Evolutionary conservation across 2,797 vertebrate genomes (phyloP).

Genomic region (Anas georgica): DNA sequence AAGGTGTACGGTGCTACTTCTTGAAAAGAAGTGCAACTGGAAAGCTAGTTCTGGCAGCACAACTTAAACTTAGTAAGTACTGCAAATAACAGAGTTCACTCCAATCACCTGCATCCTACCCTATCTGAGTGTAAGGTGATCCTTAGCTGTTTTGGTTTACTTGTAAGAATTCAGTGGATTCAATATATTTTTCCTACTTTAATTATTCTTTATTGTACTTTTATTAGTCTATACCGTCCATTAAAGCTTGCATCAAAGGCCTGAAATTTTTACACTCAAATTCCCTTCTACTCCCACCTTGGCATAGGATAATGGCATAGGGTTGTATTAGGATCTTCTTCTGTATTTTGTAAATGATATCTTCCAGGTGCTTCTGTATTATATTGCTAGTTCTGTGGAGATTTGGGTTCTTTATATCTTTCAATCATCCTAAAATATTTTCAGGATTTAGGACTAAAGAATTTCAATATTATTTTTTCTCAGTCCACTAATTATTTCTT

Average conservation of each 20-base stretch:
- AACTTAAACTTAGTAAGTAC: fast-evolving
- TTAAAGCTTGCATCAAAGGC: background rate
- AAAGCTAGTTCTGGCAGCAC: background rate
- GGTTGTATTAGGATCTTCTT: background rate
- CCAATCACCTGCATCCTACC: background rate
- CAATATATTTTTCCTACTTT: background rate
- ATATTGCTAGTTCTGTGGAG: background rate
- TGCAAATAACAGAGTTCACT: background rate
- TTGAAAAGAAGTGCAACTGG: background rate
- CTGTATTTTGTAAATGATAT: background rate
- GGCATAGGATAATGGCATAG: fast-evolving
- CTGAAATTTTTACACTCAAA: background rate
- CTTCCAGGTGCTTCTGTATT: background rate
- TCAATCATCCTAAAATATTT: background rate
- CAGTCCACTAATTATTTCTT: background rate
- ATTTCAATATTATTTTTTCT: background rate
- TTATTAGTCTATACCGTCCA: background rate
- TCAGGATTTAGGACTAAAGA: background rate
- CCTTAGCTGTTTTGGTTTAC: background rate
- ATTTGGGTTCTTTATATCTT: background rate
- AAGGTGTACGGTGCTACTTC: background rate
- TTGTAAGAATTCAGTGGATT: background rate
- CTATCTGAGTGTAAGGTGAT: background rate
- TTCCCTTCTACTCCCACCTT: background rate
- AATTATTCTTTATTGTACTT: background rate